Evolutionary conservation across 1,140 invertebrate genomes (phyloP).

Genomic region (Agrypnia vestita): DNA sequence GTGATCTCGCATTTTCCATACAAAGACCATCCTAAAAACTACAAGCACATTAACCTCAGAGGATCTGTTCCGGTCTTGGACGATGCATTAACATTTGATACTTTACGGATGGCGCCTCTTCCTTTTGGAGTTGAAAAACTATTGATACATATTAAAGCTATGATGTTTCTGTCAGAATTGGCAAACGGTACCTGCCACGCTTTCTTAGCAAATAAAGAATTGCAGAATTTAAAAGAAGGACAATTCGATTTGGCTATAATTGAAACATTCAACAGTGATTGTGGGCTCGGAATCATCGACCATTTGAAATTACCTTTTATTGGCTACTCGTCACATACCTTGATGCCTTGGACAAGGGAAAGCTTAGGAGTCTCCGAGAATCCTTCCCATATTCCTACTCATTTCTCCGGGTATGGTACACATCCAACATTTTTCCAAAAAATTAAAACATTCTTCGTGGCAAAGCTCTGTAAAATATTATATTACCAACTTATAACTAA

Average conservation of each 20-base stretch:
- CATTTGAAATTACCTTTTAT: constrained; percentile 60
- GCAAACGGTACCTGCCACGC: constrained; percentile 64
- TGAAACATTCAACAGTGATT: constrained; percentile 62
- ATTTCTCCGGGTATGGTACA: constrained; percentile 51
- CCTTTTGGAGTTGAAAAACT: constrained; percentile 21
- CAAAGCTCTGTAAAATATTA: constrained; percentile 42
- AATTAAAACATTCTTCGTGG: constrained; percentile 59
- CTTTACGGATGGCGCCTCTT: constrained; percentile 52
- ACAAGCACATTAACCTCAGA: constrained; percentile 73
- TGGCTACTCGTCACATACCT: constrained; percentile 57
- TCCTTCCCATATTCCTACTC: constrained; percentile 60
- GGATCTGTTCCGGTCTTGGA: constrained; percentile 62
- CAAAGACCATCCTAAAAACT: constrained; percentile 71
- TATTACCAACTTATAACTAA: constrained; percentile 32
- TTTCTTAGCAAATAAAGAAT: constrained; percentile 65
- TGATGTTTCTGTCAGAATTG: constrained; percentile 11
- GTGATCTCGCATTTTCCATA: constrained; percentile 77
- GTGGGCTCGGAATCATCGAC: constrained; percentile 59
- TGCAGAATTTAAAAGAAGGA: constrained; percentile 68
- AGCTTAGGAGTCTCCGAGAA: constrained; percentile 61
- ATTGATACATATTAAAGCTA: constrained; percentile 22
- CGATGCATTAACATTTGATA: constrained; percentile 52
- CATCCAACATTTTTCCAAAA: constrained; percentile 44
- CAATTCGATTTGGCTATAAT: constrained; percentile 63
- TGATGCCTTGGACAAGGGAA: constrained; percentile 60